A percentile compares a stretch with the other conserved stretches of the same genome.
phyloP scores from a whole-genome alignment of 2,797 vertebrate genomes.

The Myiotriccus ornatus region DNA sequence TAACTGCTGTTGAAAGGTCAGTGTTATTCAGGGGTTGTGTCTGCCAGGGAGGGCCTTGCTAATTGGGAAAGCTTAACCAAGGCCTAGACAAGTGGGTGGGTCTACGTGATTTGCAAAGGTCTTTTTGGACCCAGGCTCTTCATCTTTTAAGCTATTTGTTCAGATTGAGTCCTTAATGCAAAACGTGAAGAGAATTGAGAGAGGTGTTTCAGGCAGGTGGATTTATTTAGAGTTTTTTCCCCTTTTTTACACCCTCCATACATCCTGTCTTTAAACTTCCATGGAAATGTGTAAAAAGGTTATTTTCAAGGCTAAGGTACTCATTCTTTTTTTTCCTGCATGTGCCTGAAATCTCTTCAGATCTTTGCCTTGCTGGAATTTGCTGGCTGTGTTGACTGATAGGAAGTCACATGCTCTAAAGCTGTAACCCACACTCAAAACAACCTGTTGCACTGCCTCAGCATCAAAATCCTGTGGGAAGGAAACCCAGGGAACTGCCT shows the following conservation, averaged over 20 bases:
- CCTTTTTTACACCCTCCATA: fast-evolving
- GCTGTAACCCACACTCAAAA: background rate
- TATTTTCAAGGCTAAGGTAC: background rate
- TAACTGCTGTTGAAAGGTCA: background rate
- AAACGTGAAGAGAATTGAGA: background rate
- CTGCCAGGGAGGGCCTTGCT: background rate
- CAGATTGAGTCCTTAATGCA: background rate
- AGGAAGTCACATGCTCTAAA: background rate
- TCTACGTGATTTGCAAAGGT: background rate
- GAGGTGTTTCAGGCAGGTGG: fast-evolving
- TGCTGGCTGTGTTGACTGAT: background rate
- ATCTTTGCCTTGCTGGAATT: background rate
- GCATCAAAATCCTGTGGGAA: background rate
- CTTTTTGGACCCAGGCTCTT: background rate
- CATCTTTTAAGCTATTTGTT: background rate
- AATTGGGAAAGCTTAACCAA: background rate
- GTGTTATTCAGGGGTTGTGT: background rate
- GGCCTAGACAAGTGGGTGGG: background rate
- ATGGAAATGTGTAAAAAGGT: background rate
- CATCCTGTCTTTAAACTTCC: background rate
- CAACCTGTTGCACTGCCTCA: background rate
- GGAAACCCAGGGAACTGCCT: background rate
- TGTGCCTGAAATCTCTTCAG: background rate
- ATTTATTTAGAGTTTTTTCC: background rate
- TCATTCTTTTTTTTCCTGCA: background rate